Evolutionary conservation across 2,797 vertebrate genomes (phyloP).

Genomic region (Sebastes hubbsi): DNA sequence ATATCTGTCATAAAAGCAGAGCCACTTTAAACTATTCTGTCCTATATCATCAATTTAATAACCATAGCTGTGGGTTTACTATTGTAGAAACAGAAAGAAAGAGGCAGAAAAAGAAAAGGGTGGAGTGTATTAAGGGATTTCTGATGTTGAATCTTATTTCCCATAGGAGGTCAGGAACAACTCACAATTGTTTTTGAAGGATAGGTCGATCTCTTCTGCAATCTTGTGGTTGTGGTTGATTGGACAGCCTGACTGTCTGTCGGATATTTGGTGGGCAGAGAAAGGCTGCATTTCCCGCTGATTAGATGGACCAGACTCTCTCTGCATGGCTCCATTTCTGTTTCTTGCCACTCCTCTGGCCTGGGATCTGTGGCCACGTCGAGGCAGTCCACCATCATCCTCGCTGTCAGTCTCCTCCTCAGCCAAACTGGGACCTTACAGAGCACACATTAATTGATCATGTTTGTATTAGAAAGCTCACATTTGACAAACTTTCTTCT

Average conservation of each 20-base stretch:
- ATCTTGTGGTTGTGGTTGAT: constrained; percentile 81
- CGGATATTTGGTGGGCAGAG: constrained; percentile 47
- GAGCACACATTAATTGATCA: constrained; percentile 15
- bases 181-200: constrained; percentile 82
- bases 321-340: constrained; percentile 65
- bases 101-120: neutral
- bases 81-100: neutral
- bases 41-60: neutral
- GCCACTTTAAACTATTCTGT: neutral
- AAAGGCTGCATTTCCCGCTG: constrained; percentile 77
- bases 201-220: constrained; percentile 72
- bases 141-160: neutral
- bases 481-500: neutral
- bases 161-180: constrained; percentile 27
- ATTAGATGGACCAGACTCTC: constrained; percentile 73
- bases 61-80: neutral
- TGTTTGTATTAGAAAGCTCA: neutral
- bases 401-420: constrained; percentile 68
- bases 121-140: constrained; percentile 1
- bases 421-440: constrained; percentile 57
- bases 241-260: constrained; percentile 71
- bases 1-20: neutral
- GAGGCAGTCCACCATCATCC: constrained; percentile 52
- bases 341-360: constrained; percentile 56
- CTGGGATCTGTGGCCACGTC: constrained; percentile 40